These are phyloP conservation scores for Bilobella aurantiaca DNA, from an alignment of 1,140 invertebrate species.

Conservation along the genomic window DNA sequence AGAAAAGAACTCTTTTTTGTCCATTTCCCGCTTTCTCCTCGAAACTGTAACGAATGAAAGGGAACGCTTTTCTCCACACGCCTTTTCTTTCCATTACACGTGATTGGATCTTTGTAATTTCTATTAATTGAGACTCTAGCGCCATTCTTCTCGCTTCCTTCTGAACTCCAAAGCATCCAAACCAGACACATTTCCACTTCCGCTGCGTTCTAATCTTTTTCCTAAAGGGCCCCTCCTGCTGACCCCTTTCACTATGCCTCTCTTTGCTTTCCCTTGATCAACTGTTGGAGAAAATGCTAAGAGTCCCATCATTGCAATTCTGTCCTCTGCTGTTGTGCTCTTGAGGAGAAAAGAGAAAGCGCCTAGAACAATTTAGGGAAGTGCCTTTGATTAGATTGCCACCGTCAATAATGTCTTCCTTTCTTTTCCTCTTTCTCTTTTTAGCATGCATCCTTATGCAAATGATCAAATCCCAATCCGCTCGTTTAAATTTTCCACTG, in stretches of 20 bases:
- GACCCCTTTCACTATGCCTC: background rate
- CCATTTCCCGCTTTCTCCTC: too few species aligned
- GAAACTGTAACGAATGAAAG: constrained; percentile 4
- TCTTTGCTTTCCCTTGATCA: too few species aligned
- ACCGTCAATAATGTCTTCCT: background rate
- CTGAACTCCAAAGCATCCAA: background rate
- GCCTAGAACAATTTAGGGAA: background rate
- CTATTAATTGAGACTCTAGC: constrained; percentile 11
- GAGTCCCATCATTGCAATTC: too few species aligned
- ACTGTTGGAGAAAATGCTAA: too few species aligned
- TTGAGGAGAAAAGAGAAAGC: background rate
- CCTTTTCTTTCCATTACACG: constrained; percentile 12
- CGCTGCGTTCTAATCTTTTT: background rate
- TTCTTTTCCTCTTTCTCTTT: too few species aligned
- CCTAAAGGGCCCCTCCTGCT: too few species aligned
- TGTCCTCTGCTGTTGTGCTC: too few species aligned
- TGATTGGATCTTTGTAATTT: constrained; percentile 21
- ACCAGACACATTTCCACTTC: background rate
- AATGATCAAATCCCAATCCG: background rate
- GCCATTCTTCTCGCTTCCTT: background rate
- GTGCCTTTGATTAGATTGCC: constrained; percentile 5
- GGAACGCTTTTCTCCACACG: background rate
- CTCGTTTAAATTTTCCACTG: background rate
- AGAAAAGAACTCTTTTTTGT: too few species aligned
- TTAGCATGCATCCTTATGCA: background rate